Conservation (phyloP, 2,888 invertebrate species). For the Imbricaverruca yamaguchii region DNA sequence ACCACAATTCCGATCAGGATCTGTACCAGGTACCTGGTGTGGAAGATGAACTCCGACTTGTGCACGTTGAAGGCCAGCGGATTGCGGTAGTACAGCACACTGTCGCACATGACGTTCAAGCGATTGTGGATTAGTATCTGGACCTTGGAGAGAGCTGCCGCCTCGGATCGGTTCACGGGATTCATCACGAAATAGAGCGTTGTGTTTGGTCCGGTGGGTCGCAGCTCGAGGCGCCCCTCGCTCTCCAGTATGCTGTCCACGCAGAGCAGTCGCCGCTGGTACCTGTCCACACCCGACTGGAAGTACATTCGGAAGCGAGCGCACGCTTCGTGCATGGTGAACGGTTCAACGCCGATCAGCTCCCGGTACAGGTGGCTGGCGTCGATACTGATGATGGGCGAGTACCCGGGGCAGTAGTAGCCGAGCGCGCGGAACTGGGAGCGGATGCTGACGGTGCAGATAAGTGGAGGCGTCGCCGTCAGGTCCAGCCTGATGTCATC, state of each 20-base stretch:
- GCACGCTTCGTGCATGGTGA: neutral
- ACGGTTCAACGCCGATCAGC: neutral
- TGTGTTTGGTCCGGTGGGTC: neutral
- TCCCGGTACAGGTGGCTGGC: neutral
- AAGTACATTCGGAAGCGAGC: neutral
- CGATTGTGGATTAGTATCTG: neutral
- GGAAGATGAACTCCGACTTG: neutral
- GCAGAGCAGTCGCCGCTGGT: neutral
- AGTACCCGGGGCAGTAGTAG: neutral
- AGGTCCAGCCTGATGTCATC: neutral
- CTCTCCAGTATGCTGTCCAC: neutral
- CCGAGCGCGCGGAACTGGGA: neutral
- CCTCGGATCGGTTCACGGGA: neutral
- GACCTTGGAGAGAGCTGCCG: neutral
- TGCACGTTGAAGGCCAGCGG: neutral
- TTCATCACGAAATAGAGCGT: constrained; percentile 12
- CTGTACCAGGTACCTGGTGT: neutral
- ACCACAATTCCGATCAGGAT: neutral
- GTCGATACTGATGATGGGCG: neutral
- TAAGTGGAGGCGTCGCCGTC: neutral
- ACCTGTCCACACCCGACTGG: neutral
- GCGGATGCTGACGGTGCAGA: neutral
- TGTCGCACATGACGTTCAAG: neutral
- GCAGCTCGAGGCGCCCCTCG: neutral
- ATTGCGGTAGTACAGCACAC: neutral